Evolutionary conservation across 1,140 invertebrate genomes (phyloP).

Genomic region (Apis dorsata): DNA sequence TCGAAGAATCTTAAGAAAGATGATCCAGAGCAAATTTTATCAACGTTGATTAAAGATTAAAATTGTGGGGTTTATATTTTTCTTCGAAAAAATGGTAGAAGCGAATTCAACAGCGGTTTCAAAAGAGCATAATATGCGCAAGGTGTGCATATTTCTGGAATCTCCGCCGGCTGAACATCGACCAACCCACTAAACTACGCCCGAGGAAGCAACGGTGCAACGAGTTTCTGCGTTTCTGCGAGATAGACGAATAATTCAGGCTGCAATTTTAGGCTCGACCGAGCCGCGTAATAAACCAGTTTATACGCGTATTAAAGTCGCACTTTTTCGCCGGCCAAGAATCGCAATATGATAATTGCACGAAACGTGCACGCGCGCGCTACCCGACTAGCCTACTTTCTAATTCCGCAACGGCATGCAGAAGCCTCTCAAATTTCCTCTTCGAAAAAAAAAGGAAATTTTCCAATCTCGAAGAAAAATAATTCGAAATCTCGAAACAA

Average conservation of each 20-base stretch:
- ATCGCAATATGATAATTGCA: constrained; percentile 45
- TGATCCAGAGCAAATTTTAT: too few relatives aligned
- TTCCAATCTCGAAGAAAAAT: too few relatives aligned
- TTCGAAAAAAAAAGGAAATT: too few relatives aligned
- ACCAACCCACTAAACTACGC: background rate
- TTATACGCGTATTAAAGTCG: constrained; percentile 50
- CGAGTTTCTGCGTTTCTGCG: constrained; percentile 11
- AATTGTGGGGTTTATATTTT: too few relatives aligned
- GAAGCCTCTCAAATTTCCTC: constrained; percentile 19
- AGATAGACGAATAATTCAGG: constrained; percentile 42
- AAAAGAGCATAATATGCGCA: too few relatives aligned
- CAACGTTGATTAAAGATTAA: too few relatives aligned
- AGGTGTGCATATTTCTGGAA: background rate
- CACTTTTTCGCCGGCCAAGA: constrained; percentile 44
- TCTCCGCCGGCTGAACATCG: background rate
- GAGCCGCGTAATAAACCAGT: constrained; percentile 41
- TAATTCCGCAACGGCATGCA: constrained; percentile 26
- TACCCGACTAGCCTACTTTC: constrained; percentile 58
- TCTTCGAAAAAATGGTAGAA: too few relatives aligned
- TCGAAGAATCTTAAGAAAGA: too few relatives aligned
- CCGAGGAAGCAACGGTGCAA: background rate
- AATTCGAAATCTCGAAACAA: too few relatives aligned
- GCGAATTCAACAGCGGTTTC: too few relatives aligned
- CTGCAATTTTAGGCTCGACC: constrained; percentile 54
- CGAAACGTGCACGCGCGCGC: constrained; percentile 9